Base-by-base conservation (phyloP, 2,113 vertebrate genomes). In the Nothocercus julius region DNA sequence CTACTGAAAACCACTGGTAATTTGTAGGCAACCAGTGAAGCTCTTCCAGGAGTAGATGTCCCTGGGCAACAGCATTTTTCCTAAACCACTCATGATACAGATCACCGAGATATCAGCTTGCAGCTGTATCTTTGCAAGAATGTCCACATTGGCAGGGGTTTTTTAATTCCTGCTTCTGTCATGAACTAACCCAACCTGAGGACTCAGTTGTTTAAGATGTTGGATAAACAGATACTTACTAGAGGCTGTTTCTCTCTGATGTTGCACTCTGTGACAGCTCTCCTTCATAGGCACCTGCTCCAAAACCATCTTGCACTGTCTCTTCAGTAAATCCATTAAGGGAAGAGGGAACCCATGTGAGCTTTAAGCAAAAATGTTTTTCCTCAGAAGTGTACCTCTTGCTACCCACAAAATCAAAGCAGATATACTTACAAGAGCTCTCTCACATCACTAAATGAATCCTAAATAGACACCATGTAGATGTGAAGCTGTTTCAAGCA, bases 401-500 rank as follows among this genome's bases (percentile, higher is more conserved):
- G 4, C 64, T 51, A 42, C n/a, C 3, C 25, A 88, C 25, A 78
- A 93, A 84, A 83, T 64, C 32, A 27, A 88, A 75, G 13, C 44
- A 84, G 47, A 89, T 89, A 49, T 82, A 75, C 86, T 95, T 72
- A 86, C 69, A 36, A 90, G 13, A 80, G 2, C 7, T 78, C 3
- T 54, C 86, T 56, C 70, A 8, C 27, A 34, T 68, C 38, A 78
- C 69, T 56, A 95, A 89, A 87, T 2, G 15, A 59, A 87, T 66
- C 27, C 70, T 45, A 82, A 83, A 91, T 56, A 90, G 21, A 74
- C 45, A 15, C 45, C 59, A 59, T 32, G 14, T 64, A 83, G 44
- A 77, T 56, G 70, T 51, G 80, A 94, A 92, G 36, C 18, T 86
- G 34, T 74, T 94, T 82, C 40, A 82, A 66, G 44, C 3, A 82